These are phyloP conservation scores for Chymomyza fuscimana DNA, from an alignment of 2,888 invertebrate species.

Conservation along the genomic window DNA sequence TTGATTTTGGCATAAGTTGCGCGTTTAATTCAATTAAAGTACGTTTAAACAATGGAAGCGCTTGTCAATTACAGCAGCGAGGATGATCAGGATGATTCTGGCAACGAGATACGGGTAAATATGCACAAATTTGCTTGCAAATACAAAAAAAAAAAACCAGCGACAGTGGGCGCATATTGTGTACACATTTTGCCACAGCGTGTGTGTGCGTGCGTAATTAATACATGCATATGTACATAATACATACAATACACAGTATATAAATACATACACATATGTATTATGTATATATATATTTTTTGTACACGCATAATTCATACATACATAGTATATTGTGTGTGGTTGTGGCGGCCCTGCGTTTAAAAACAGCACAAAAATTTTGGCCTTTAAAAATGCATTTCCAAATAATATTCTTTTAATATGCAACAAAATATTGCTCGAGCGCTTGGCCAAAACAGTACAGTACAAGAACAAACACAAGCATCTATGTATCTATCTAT, in stretches of 20 bases:
- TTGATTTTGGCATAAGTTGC: slow-evolving; percentile 1
- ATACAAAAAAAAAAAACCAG: slow-evolving; percentile 36
- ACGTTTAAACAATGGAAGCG: slow-evolving; percentile 84
- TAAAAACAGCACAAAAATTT: slow-evolving; percentile 30
- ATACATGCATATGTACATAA: slow-evolving; percentile 16
- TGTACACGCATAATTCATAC: slow-evolving; percentile 10
- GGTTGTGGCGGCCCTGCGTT: slow-evolving; percentile 10
- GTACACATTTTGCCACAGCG: slow-evolving; percentile 38
- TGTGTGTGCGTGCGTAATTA: slow-evolving; percentile 4
- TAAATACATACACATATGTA: slow-evolving; percentile 5
- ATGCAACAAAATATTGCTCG: slow-evolving; percentile 7
- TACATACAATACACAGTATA: slow-evolving; percentile 4
- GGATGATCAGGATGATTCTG: slow-evolving; percentile 83
- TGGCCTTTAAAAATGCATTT: slow-evolving; percentile 7
- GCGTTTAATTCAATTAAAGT: neutral
- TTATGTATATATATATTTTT: neutral
- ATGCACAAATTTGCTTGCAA: slow-evolving; percentile 22
- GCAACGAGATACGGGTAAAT: slow-evolving; percentile 77
- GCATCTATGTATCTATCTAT: slow-evolving; percentile 47
- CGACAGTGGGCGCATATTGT: slow-evolving; percentile 36
- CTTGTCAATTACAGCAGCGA: slow-evolving; percentile 89
- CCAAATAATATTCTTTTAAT: neutral
- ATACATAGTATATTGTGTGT: slow-evolving; percentile 1
- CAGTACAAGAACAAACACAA: neutral
- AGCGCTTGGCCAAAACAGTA: slow-evolving; percentile 22